Percentiles rank a stretch among this genome's conserved stretches.
These are phyloP conservation scores for Porphyrio hochstetteri DNA, from an alignment of 2,113 vertebrate genomes.

Conservation along the genomic window DNA sequence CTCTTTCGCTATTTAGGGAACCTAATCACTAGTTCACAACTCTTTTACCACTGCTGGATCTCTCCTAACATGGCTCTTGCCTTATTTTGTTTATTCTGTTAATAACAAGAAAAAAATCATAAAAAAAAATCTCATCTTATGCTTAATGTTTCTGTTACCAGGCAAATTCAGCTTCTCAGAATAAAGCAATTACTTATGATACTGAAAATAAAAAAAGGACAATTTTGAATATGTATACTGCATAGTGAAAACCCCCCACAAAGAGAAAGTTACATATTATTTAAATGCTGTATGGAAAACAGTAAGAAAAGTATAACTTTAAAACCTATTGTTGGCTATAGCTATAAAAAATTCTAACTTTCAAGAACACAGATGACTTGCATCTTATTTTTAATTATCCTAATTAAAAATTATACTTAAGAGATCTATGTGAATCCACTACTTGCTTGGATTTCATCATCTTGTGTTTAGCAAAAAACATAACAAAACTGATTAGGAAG, in stretches of 20 bases:
- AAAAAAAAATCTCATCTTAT: conserved; percentile 46
- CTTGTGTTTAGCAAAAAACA: conserved; percentile 63
- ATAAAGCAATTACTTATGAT: conserved; percentile 50
- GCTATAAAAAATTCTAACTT: conserved; percentile 50
- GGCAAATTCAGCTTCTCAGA: conserved; percentile 43
- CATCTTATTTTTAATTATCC: conserved; percentile 59
- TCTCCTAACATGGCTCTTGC: conserved; percentile 56
- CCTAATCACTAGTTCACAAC: conserved; percentile 49
- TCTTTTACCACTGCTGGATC: conserved; percentile 36
- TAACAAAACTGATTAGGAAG: conserved; percentile 41
- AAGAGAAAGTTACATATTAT: conserved; percentile 32
- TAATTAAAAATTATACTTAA: conserved; percentile 33
- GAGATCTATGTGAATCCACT: conserved; percentile 51
- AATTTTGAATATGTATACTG: conserved; percentile 47
- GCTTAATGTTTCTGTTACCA: conserved; percentile 63
- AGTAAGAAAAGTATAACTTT: conserved; percentile 54
- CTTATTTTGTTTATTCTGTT: conserved; percentile 55
- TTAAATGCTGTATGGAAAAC: conserved; percentile 57
- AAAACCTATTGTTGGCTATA: conserved; percentile 51
- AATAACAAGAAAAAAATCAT: neutral
- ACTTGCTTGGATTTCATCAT: conserved; percentile 47
- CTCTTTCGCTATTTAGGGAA: conserved; percentile 19
- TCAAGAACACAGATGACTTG: conserved; percentile 57
- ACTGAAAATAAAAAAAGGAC: conserved; percentile 61
- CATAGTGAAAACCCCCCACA: conserved; percentile 3